These are phyloP conservation scores for Pluvianellus socialis DNA, from an alignment of 2,113 vertebrate genomes.

Conservation along the genomic window DNA sequence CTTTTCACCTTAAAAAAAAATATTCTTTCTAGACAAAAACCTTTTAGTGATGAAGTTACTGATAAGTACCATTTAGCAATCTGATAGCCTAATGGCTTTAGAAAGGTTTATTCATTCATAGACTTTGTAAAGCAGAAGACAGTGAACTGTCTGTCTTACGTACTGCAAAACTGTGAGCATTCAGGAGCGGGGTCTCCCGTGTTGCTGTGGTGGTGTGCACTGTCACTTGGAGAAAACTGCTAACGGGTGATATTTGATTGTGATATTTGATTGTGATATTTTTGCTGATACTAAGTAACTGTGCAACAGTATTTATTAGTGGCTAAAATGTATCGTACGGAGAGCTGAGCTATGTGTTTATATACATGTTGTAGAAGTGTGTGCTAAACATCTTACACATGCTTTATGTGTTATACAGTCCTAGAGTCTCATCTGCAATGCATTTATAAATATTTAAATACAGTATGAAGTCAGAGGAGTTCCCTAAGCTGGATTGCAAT, in stretches of 20 bases:
- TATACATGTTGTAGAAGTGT: neutral
- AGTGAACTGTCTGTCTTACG: accelerated
- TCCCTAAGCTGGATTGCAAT: neutral
- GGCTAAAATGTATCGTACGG: neutral
- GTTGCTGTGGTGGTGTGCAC: neutral
- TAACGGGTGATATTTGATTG: neutral
- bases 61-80: neutral
- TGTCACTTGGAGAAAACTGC: neutral
- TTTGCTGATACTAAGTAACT: neutral
- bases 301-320: neutral
- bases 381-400: neutral
- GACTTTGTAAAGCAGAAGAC: neutral
- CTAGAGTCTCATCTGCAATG: neutral
- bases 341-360: neutral
- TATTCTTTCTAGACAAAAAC: neutral
- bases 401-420: neutral
- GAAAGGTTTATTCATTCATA: neutral
- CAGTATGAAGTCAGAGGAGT: neutral
- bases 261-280: neutral
- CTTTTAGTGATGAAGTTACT: neutral
- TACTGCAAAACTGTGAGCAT: neutral
- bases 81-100: neutral
- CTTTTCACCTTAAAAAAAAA: neutral
- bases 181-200: neutral
- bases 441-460: slow-evolving; percentile 38